These are phyloP conservation scores for Wiebesia pumilae DNA, from an alignment of 1,140 invertebrate species.

Conservation along the genomic window DNA sequence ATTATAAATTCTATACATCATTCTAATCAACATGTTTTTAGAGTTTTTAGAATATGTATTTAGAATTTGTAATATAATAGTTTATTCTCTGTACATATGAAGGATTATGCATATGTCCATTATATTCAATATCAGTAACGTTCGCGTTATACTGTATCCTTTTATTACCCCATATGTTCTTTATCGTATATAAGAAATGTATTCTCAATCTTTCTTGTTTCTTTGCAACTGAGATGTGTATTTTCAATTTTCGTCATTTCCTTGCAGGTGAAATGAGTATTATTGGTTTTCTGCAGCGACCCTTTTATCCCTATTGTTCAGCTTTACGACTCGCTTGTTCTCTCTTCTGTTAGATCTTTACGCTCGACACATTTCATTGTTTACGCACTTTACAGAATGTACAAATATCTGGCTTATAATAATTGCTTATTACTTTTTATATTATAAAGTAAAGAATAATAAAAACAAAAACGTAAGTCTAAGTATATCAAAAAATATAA, in stretches of 20 bases:
- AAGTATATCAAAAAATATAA: no score
- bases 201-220: neutral
- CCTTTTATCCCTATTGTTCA: neutral
- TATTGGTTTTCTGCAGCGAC: neutral
- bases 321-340: neutral
- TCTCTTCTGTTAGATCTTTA: neutral
- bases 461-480: no score
- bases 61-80: no score
- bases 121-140: neutral
- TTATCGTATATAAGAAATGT: neutral
- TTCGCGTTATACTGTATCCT: neutral
- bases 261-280: neutral
- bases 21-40: no score
- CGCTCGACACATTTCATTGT: neutral
- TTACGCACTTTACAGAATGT: neutral
- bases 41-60: no score
- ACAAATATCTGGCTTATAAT: no score
- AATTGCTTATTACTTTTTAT: no score
- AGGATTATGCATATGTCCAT: no score
- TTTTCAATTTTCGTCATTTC: neutral
- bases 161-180: neutral
- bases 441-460: neutral
- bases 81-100: no score
- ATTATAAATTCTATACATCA: no score
- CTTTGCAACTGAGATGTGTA: neutral